These are phyloP conservation scores for Pseudomyrmex sp. DNA, from an alignment of 1,140 invertebrate species.

Conservation along the genomic window DNA sequence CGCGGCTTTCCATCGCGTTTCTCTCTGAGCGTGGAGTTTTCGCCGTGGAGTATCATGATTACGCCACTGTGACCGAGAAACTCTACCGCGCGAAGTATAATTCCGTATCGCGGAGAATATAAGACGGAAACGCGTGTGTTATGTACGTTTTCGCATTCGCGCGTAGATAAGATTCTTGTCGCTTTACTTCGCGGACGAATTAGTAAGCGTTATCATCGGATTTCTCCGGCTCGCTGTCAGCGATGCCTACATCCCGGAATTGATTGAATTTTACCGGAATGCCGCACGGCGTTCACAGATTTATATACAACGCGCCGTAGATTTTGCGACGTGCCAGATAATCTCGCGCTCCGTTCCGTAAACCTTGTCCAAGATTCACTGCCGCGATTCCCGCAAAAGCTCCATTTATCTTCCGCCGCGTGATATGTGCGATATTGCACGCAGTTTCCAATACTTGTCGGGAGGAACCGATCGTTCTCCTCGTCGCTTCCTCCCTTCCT, in stretches of 20 bases:
- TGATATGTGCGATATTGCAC: constrained; percentile 50
- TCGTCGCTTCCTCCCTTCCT: background rate
- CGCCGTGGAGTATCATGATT: constrained; percentile 40
- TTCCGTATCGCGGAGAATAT: constrained; percentile 12
- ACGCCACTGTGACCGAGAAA: constrained; percentile 15
- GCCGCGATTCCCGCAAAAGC: constrained; percentile 36
- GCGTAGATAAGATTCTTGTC: background rate
- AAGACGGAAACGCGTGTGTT: background rate
- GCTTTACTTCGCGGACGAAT: background rate
- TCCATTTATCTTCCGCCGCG: constrained; percentile 52
- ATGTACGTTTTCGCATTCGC: no score
- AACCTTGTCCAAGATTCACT: constrained; percentile 53
- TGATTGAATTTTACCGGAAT: constrained; percentile 56
- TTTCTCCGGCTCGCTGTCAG: background rate
- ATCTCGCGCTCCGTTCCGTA: constrained; percentile 44
- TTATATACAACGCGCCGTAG: constrained; percentile 33
- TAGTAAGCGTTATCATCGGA: background rate
- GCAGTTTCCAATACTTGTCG: constrained; percentile 51
- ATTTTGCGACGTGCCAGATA: constrained; percentile 48
- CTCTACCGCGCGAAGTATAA: constrained; percentile 28
- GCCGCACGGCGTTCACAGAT: background rate
- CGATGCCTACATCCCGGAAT: background rate
- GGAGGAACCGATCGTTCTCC: background rate
- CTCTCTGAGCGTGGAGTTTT: constrained; percentile 32
- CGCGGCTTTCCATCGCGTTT: constrained; percentile 42